Evolutionary conservation across 37 sponge, comb jelly and placozoan species (phyloP).

Genomic region (Eunapius fragilis): DNA sequence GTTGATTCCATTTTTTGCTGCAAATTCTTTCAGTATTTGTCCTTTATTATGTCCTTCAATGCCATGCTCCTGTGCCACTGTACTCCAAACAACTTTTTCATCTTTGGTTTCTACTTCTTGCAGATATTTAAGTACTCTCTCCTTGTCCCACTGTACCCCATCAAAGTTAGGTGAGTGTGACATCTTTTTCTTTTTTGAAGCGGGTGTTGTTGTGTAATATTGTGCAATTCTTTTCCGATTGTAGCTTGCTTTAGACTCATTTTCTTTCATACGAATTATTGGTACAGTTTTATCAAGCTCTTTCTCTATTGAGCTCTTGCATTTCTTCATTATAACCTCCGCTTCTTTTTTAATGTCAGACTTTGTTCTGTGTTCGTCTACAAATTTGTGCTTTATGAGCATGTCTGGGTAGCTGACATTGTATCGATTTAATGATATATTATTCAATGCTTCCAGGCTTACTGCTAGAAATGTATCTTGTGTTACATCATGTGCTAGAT

Average conservation of each 20-base stretch:
- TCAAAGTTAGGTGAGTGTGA: constrained; percentile 41
- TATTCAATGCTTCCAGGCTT: too few relatives aligned
- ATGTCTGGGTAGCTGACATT: too few relatives aligned
- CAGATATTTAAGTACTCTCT: not conserved
- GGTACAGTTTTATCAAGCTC: not conserved
- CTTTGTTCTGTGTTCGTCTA: too few relatives aligned
- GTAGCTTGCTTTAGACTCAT: not conserved
- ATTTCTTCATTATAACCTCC: too few relatives aligned
- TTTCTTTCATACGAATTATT: not conserved
- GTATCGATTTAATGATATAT: too few relatives aligned
- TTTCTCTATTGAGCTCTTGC: not conserved
- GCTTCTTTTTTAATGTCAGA: too few relatives aligned
- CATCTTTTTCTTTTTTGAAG: not conserved
- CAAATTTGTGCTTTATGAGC: too few relatives aligned
- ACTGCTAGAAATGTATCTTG: too few relatives aligned
- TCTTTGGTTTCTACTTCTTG: constrained; percentile 15
- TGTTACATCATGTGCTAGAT: too few relatives aligned
- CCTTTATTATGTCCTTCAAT: constrained; percentile 26
- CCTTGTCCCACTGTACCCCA: constrained; percentile 39
- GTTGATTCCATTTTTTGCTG: constrained; percentile 17
- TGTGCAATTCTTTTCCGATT: not conserved
- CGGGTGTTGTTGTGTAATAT: not conserved
- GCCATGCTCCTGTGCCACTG: constrained; percentile 24
- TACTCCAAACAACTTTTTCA: constrained; percentile 18
- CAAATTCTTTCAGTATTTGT: constrained; percentile 28